Evolutionary conservation across 2,888 invertebrate genomes (phyloP).

Genomic region (Fissipunctia ypsillon): DNA sequence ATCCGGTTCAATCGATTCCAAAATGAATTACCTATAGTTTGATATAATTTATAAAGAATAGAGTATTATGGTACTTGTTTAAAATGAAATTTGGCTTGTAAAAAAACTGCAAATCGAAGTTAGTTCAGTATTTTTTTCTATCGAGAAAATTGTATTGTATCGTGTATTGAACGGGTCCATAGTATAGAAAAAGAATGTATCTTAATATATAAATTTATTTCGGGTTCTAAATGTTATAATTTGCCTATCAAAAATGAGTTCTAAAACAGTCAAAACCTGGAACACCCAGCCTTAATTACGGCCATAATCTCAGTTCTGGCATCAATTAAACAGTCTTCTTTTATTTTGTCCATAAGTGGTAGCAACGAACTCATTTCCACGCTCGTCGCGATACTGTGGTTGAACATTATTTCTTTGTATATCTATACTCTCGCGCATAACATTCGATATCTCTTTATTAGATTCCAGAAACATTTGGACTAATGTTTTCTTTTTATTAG

Average conservation of each 20-base stretch:
- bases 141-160: conserved; percentile 5
- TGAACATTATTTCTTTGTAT: too few relatives aligned
- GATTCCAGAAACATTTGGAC: too few relatives aligned
- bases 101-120: conserved; percentile 10
- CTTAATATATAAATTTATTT: conserved; percentile 5
- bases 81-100: background rate
- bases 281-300: conserved; percentile 3
- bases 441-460: too few relatives aligned
- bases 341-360: too few relatives aligned
- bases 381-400: too few relatives aligned
- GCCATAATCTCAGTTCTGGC: too few relatives aligned
- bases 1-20: too few relatives aligned
- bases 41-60: background rate
- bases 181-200: background rate
- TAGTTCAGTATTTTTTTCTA: conserved; percentile 5
- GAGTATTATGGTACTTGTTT: background rate
- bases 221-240: background rate
- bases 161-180: conserved; percentile 7
- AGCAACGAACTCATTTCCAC: too few relatives aligned
- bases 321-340: too few relatives aligned
- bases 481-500: too few relatives aligned
- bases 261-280: background rate
- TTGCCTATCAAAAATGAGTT: conserved; percentile 6
- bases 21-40: background rate
- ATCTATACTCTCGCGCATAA: too few relatives aligned